Evolutionary conservation across 2,797 vertebrate species (phyloP), one percentile per base, ranked within the genome.

Genomic region (Cichlasoma orientale): DNA sequence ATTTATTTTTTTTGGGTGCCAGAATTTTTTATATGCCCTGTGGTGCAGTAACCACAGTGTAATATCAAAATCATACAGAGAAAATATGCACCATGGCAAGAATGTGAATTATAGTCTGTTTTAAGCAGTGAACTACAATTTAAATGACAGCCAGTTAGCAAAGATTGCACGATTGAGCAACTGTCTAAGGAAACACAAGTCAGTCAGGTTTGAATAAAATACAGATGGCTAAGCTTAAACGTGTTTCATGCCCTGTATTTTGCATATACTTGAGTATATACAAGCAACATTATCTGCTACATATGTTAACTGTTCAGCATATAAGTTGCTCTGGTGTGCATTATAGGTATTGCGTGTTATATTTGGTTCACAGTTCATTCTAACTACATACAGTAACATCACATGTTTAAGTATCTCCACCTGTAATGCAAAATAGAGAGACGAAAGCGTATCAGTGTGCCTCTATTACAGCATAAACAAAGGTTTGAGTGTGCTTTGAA

Each of bases 401-500:
- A 41, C 54, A 27, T 69, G 29, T 72, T 78, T 78, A 25, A 29
- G 47, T 75, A 75, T 88, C 69, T 80, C 9, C 76, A 53, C 36
- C 78, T 41, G 74, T 55, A 19, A 75, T 79, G 74, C 59, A 82
- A 82, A 82, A 74, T 53, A 53, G n/a, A 78, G 52, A 58, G 4
- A 13, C 77, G 8, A 56, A 70, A 72, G 61, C 47, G n/a, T 66
- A 41, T 31, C 57, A 47, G 27, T 41, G 2, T 74, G 44, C 55
- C 55, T 63, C 1, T 36, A 23, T 57, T 12, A 38, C 53, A 56
- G 36, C 8, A 66, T 33, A 68, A 74, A 83, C 33, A 72, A 61
- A 68, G 29, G 21, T 19, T 75, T 36, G n/a, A 76, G 47, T 78
- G 72, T 61, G 31, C 53, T 25, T 5, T 33, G 27, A 47, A 70